Evolutionary conservation across 2,797 vertebrate species (phyloP).

Genomic region (Sylvia borin): DNA sequence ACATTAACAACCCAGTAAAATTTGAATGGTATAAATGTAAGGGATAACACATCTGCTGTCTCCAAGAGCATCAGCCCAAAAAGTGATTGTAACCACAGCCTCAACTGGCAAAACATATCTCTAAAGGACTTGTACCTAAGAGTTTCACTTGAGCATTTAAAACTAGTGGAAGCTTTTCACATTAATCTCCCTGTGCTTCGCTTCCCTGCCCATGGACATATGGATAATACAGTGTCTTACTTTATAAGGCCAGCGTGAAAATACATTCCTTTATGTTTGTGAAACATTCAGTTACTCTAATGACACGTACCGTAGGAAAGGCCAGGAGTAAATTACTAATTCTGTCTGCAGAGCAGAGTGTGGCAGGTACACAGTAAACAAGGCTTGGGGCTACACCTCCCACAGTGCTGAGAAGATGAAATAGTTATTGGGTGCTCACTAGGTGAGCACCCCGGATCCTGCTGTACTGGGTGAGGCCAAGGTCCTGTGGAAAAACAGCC

Average conservation of each 20-base stretch:
- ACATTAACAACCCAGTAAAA: neutral
- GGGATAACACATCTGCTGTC: neutral
- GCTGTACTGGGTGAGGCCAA: conserved; percentile 11
- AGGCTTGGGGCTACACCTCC: neutral
- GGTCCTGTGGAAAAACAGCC: neutral
- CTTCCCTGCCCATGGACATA: neutral
- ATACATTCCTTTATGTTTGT: conserved; percentile 32
- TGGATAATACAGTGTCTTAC: neutral
- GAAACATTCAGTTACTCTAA: conserved; percentile 26
- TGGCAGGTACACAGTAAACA: neutral
- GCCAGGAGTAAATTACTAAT: conserved; percentile 25
- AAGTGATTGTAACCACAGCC: neutral
- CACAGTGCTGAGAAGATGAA: neutral
- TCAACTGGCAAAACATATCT: neutral
- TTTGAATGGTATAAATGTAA: neutral
- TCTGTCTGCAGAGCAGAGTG: neutral
- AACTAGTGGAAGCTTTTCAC: neutral
- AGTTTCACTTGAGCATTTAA: conserved; percentile 17
- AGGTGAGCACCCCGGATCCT: neutral
- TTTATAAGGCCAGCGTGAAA: conserved; percentile 22
- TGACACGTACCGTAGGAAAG: neutral
- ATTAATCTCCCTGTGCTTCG: neutral
- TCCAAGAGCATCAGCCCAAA: neutral
- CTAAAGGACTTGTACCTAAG: neutral
- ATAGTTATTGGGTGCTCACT: neutral